Conservation (phyloP, 2,113 vertebrate genomes). For the Pseudorasbora parva region DNA sequence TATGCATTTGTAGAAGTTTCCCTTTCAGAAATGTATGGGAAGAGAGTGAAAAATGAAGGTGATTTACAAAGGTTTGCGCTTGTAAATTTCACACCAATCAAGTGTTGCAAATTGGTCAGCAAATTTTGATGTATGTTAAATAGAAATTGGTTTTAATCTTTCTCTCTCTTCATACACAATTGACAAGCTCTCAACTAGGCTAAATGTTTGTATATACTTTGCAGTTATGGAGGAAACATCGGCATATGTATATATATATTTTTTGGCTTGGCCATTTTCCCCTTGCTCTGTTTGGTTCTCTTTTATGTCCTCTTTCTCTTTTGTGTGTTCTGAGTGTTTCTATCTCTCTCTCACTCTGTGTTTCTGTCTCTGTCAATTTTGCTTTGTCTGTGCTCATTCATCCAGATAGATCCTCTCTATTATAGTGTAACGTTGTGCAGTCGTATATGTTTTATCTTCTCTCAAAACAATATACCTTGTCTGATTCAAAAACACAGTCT, state of each 20-base stretch:
- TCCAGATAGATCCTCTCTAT: neutral
- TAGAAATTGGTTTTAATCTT: neutral
- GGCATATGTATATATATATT: neutral
- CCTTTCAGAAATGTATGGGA: too few relatives aligned
- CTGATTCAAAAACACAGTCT: neutral
- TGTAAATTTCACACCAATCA: neutral
- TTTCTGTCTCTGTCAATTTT: neutral
- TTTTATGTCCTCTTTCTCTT: neutral
- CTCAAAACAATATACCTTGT: neutral
- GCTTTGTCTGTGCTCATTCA: neutral
- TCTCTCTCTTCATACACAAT: neutral
- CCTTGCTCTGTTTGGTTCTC: neutral
- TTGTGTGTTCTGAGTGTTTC: neutral
- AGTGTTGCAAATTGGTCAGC: neutral
- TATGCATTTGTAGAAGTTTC: too few relatives aligned
- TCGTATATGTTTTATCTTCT: slow-evolving; percentile 26
- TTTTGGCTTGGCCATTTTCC: too few relatives aligned
- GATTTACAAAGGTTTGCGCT: too few relatives aligned
- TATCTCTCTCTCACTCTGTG: neutral
- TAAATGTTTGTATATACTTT: neutral
- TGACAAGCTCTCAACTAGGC: neutral
- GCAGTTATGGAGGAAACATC: neutral
- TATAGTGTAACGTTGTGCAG: neutral
- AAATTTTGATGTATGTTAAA: neutral
- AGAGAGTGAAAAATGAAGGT: too few relatives aligned